A percentile compares a stretch with the other conserved stretches of the same genome.
Evolutionary conservation across 2,113 vertebrate species (phyloP).

Genomic region (Zingel zingel): DNA sequence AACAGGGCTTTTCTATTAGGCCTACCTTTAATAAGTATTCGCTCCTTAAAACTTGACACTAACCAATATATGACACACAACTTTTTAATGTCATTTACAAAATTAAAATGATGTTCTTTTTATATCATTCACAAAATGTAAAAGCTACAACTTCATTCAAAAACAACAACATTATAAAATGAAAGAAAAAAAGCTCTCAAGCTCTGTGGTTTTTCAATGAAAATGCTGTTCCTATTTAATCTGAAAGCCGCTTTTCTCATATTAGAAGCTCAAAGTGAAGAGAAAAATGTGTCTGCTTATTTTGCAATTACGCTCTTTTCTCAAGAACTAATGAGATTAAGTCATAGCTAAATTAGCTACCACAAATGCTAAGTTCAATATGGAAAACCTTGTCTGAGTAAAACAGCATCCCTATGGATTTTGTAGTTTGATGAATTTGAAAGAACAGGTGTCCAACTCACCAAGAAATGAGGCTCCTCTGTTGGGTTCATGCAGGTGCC

Average conservation of each 20-base stretch:
- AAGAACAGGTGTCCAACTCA: slow-evolving; percentile 77
- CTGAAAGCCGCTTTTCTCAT: slow-evolving; percentile 37
- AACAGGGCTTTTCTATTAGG: background rate
- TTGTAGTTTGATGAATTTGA: background rate
- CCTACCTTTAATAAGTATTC: background rate
- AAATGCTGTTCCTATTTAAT: slow-evolving; percentile 9
- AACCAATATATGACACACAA: background rate
- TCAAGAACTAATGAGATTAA: slow-evolving; percentile 28
- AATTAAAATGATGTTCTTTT: background rate
- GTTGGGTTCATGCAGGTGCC: slow-evolving; percentile 85
- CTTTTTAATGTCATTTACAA: background rate
- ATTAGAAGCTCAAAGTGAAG: slow-evolving; percentile 35
- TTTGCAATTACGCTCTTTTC: slow-evolving; percentile 22
- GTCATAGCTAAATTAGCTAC: background rate
- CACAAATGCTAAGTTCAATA: background rate
- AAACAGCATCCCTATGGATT: slow-evolving; percentile 7
- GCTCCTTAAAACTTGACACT: background rate
- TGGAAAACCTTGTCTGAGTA: slow-evolving; percentile 8
- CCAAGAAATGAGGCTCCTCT: slow-evolving; percentile 86
- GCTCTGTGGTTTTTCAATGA: background rate
- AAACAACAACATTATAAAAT: background rate
- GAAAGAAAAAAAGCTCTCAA: background rate
- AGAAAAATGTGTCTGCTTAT: slow-evolving; percentile 12
- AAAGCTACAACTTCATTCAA: background rate
- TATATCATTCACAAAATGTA: background rate